Evolutionary conservation across 2,888 invertebrate species (phyloP), one percentile per base, ranked within the genome.

Genomic region (Phanerotoma sp.): DNA sequence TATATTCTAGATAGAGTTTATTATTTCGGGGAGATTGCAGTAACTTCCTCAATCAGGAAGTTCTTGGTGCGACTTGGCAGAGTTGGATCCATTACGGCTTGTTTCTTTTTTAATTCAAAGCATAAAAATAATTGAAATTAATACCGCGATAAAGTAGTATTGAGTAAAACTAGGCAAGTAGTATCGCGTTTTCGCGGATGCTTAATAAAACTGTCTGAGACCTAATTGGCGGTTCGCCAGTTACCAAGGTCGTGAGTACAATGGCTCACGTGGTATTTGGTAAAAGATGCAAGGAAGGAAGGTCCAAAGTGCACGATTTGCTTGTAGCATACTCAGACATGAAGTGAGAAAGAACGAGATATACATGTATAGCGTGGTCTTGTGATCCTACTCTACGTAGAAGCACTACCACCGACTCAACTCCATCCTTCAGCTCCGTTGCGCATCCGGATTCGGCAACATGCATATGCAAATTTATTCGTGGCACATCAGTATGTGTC

Each of bases 401-500:
- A n/a, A n/a, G n/a, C 30, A 9, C 15, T 15, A 35, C 35, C 38
- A 18, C 18, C 38, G 18, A 11, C 38, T 20, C 16, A 18, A 11
- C 38, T 30, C 38, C 47, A 33, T 32, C 33, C 41, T 35, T 32
- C 20, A 25, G 25, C 13, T n/a, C 21, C 50, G 42, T 46, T 61
- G 61, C 63, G 62, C 66, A 66, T 69, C 62, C 69, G 65, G 67
- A 71, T 70, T 67, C 69, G 66, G 69, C 66, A 66, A 70, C 74
- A 74, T 73, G 65, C 74, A 73, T 75, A 76, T 76, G 76, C 72
- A 75, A 75, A 77, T 76, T 75, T 75, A 74, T 75, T 73, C 75
- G 57, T 59, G 62, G 61, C 64, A 69, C 74, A 67, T 72, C 67
- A 65, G 74, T 71, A 66, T 69, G 66, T 65, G 70, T 68, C 66